Evolutionary conservation across 2,888 invertebrate species (phyloP).

Genomic region (Deilephila porcellus): DNA sequence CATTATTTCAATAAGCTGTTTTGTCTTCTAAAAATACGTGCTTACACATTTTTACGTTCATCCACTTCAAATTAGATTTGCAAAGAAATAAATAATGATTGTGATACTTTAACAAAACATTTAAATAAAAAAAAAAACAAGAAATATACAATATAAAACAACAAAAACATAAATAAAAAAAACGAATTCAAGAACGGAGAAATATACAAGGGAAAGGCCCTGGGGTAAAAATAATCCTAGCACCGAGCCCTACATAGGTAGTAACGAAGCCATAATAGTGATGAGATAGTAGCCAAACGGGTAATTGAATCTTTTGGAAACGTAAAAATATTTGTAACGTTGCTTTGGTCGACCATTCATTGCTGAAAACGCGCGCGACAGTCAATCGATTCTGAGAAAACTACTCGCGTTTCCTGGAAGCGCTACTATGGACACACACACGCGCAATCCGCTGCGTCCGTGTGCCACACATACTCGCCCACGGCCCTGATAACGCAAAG

Average conservation of each 20-base stretch:
- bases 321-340: conserved; percentile 47
- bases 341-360: conserved; percentile 67
- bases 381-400: conserved; percentile 78
- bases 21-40: conserved; percentile 3
- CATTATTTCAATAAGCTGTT: background rate
- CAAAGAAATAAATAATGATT: background rate
- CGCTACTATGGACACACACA: conserved; percentile 78
- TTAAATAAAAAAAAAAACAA: too few relatives aligned
- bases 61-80: background rate
- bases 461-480: conserved; percentile 69
- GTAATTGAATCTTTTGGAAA: conserved; percentile 35
- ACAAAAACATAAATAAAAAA: too few relatives aligned
- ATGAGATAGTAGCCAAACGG: conserved; percentile 46
- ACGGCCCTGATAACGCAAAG: conserved; percentile 78
- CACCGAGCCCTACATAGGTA: conserved; percentile 31
- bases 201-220: background rate
- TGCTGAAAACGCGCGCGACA: conserved; percentile 79
- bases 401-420: conserved; percentile 82
- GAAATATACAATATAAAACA: too few relatives aligned
- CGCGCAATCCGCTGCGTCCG: conserved; percentile 52
- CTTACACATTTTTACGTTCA: conserved; percentile 2
- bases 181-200: background rate
- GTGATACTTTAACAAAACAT: background rate
- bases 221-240: background rate
- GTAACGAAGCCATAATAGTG: conserved; percentile 44